These are phyloP conservation scores for Calosoma granatense DNA, from an alignment of 1,140 invertebrate genomes.

Conservation along the genomic window DNA sequence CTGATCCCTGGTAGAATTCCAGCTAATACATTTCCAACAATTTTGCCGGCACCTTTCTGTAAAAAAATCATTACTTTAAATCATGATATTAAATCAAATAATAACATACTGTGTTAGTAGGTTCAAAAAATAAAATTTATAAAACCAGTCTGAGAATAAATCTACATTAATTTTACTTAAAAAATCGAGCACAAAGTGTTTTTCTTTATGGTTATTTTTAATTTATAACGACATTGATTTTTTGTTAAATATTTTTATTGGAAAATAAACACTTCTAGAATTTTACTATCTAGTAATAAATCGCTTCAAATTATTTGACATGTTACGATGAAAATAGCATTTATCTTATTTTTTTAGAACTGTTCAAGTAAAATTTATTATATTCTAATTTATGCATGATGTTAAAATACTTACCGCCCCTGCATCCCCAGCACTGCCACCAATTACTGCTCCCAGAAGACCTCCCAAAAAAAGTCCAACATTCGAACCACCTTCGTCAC, in stretches of 20 bases:
- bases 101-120: not conserved
- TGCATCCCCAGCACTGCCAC: conserved; percentile 40
- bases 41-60: conserved; percentile 32
- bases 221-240: too few species aligned
- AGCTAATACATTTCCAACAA: conserved; percentile 26
- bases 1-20: conserved; percentile 29
- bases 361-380: not conserved
- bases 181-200: too few species aligned
- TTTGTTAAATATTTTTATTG: too few species aligned
- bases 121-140: not conserved
- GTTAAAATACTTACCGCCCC: conserved; percentile 34
- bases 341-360: not conserved
- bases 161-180: too few species aligned
- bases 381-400: not conserved
- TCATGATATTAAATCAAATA: not conserved
- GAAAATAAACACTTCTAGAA: too few species aligned
- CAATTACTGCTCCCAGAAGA: conserved; percentile 37
- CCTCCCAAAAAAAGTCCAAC: conserved; percentile 38
- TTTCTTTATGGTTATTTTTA: too few species aligned
- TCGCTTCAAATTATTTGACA: not conserved
- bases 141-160: not conserved
- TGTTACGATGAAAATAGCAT: not conserved
- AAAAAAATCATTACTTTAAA: conserved; percentile 15
- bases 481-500: conserved; percentile 37
- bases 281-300: too few species aligned